A percentile compares a stretch with the other conserved stretches of the same genome.
Evolutionary conservation across 2,113 vertebrate species (phyloP).

Genomic region (Pampusana beccarii): DNA sequence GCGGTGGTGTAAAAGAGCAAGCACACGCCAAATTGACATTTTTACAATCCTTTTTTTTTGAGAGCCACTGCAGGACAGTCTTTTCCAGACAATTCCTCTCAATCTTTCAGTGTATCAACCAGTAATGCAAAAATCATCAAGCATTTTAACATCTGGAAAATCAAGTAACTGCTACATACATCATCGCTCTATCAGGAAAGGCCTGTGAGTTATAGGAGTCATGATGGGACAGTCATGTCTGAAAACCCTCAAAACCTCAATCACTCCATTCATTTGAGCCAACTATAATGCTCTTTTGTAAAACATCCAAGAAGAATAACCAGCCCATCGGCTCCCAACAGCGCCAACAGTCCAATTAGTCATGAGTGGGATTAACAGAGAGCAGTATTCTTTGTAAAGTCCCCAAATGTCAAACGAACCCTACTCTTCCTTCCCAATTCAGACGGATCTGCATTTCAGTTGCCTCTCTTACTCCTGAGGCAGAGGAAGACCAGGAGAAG

Average conservation of each 20-base stretch:
- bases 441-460: neutral
- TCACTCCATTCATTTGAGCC: neutral
- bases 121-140: neutral
- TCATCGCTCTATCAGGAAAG: neutral
- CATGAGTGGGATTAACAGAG: neutral
- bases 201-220: neutral
- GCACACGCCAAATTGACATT: neutral
- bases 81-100: neutral
- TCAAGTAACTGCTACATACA: neutral
- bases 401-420: neutral
- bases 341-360: neutral
- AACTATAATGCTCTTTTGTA: neutral
- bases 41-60: neutral
- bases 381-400: neutral
- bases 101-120: neutral
- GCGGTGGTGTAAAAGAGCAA: neutral
- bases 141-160: neutral
- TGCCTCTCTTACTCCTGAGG: neutral
- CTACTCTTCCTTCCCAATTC: neutral
- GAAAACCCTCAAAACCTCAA: neutral
- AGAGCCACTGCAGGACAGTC: neutral
- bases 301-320: neutral
- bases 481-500: neutral
- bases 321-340: neutral
- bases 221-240: neutral